These are phyloP conservation scores for Aporophyla nigra DNA, from an alignment of 2,888 invertebrate species.

Conservation along the genomic window DNA sequence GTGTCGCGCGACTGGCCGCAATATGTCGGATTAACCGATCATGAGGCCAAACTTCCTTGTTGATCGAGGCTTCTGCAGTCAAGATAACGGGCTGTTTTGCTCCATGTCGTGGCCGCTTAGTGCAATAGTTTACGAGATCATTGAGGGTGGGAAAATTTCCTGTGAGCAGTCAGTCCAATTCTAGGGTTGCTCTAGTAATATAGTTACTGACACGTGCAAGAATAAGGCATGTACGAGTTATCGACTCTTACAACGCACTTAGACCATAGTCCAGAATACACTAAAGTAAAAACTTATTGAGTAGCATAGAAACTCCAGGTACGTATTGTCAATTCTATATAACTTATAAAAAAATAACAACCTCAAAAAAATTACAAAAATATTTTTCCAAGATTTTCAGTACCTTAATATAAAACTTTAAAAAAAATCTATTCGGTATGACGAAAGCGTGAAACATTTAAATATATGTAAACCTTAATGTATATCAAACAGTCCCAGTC, in stretches of 20 bases:
- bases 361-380: background rate
- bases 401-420: background rate
- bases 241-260: background rate
- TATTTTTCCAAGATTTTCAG: background rate
- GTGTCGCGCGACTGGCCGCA: background rate
- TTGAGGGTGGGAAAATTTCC: too few relatives aligned
- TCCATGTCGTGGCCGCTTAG: background rate
- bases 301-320: background rate
- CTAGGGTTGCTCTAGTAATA: background rate
- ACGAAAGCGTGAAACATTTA: background rate
- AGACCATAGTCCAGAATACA: background rate
- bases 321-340: background rate
- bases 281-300: slow-evolving; percentile 1
- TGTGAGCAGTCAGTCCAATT: background rate
- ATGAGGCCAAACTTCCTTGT: background rate
- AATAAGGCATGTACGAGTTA: background rate
- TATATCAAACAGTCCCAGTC: too few relatives aligned
- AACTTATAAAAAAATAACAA: background rate
- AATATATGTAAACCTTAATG: background rate
- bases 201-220: background rate
- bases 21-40: background rate
- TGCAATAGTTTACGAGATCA: background rate
- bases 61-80: background rate
- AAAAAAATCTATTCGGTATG: background rate
- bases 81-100: too few relatives aligned